phyloP scores from a whole-genome alignment of 2,888 invertebrate species.

The Scelioninae gen. 1 region DNA sequence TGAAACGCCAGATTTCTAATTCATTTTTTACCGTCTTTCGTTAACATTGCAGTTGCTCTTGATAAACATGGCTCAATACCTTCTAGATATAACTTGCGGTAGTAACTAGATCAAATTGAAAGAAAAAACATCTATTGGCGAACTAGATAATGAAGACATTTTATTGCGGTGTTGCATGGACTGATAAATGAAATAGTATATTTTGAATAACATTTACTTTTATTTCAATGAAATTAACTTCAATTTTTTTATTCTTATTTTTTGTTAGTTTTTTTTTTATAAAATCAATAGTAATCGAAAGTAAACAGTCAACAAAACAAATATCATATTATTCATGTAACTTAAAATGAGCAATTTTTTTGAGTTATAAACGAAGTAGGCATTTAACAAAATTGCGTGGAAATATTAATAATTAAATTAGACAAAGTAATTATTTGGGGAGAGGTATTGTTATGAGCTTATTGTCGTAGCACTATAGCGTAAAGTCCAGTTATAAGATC shows the following conservation, averaged over 20 bases:
- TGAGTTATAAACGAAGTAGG: neutral
- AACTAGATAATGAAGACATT: conserved; percentile 36
- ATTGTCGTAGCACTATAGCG: conserved; percentile 17
- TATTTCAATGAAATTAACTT: too few relatives aligned
- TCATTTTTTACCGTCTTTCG: conserved; percentile 46
- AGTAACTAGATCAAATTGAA: conserved; percentile 51
- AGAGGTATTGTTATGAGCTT: conserved; percentile 27
- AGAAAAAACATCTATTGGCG: conserved; percentile 18
- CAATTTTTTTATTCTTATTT: too few relatives aligned
- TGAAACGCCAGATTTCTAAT: conserved; percentile 55
- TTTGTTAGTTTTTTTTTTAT: too few relatives aligned
- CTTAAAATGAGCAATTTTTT: too few relatives aligned
- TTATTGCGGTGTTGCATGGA: conserved; percentile 23
- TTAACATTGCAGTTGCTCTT: conserved; percentile 40
- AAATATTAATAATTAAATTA: conserved; percentile 24
- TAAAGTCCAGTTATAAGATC: conserved; percentile 27
- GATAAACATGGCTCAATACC: conserved; percentile 32
- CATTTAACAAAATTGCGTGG: neutral
- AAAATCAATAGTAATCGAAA: too few relatives aligned
- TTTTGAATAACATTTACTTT: too few relatives aligned
- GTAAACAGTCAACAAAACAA: too few relatives aligned
- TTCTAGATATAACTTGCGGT: conserved; percentile 49
- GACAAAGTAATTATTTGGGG: conserved; percentile 25
- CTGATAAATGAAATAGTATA: conserved; percentile 14
- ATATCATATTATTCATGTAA: too few relatives aligned